Evolutionary conservation across 2,888 invertebrate genomes (phyloP), one percentile per base, ranked within the genome.

Genomic region (Eurytoma californica): DNA sequence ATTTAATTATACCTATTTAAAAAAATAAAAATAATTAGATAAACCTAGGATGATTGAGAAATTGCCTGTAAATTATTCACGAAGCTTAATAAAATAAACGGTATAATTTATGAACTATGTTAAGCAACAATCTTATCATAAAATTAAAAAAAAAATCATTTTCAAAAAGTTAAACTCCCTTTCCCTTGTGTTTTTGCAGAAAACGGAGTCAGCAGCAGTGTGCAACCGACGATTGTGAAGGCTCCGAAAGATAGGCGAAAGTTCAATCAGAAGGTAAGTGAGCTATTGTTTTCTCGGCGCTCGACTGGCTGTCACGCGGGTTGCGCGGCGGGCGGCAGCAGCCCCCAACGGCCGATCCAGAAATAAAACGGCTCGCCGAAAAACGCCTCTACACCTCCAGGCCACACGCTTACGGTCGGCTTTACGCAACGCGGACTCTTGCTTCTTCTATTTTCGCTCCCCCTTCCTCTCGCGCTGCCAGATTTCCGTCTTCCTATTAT

Each of bases 221-320:
- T 82, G 68, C 90, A 90, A 73, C 91, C 92, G 16, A 89, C 91
- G 39, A 88, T 92, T 66, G 90, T 92, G 60, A 90, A 89, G 82
- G 91, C 91, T 9, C 88, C 90, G 12, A 91, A 91, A 85, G 92
- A 92, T 84, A 90, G 91, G 83, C 90, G 91, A 87, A 92, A 91
- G 89, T 90, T 90, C 82, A 92, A 91, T 83, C 91, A 91, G 85
- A 92, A 91, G 91, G 92, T 92, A 87, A 81, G 66, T 20, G n/a
- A 13, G 3, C 3, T 20, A 66, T 53, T 30, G 18, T 39, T 68
- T 51, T 66, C 30, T 18, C 49, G 14, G 5, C 47, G n/a, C 14
- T 49, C 13, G 18, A 9, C 39, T 39, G 18, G 16, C 53, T 14
- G 51, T 14, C 20, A 12, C 16, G 13, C 14, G 53, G 30, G 55